phyloP scores from a whole-genome alignment of 2,888 invertebrate genomes.

The Steromphala cineraria region DNA sequence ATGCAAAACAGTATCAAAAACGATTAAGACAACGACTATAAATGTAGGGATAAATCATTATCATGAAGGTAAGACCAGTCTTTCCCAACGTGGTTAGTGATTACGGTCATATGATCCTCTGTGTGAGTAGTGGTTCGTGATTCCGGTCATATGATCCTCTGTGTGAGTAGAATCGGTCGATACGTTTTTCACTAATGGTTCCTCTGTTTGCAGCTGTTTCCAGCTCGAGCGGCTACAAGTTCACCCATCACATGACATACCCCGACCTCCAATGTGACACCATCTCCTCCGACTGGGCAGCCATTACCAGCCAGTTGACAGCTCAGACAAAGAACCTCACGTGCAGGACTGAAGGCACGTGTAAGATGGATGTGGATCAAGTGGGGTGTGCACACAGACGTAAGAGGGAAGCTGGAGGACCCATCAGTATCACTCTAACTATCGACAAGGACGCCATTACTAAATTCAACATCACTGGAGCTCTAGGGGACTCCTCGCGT shows the following conservation, averaged over 20 bases:
- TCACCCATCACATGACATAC: neutral
- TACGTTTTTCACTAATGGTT: too few species aligned
- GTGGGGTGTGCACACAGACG: neutral
- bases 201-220: neutral
- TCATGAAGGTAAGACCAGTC: too few species aligned
- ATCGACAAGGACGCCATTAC: neutral
- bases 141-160: too few species aligned
- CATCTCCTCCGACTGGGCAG: neutral
- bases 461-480: neutral
- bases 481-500: neutral
- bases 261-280: neutral
- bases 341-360: neutral
- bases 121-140: too few species aligned
- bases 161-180: too few species aligned
- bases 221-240: neutral
- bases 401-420: neutral
- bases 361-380: neutral
- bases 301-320: neutral
- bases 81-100: too few species aligned
- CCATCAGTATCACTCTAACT: neutral
- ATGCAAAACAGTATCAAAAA: too few species aligned
- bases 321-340: neutral
- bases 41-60: too few species aligned
- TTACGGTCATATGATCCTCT: too few species aligned
- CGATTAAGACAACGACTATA: too few species aligned